phyloP scores from a whole-genome alignment of 2,888 invertebrate species.

The Platycheirus albimanus region DNA sequence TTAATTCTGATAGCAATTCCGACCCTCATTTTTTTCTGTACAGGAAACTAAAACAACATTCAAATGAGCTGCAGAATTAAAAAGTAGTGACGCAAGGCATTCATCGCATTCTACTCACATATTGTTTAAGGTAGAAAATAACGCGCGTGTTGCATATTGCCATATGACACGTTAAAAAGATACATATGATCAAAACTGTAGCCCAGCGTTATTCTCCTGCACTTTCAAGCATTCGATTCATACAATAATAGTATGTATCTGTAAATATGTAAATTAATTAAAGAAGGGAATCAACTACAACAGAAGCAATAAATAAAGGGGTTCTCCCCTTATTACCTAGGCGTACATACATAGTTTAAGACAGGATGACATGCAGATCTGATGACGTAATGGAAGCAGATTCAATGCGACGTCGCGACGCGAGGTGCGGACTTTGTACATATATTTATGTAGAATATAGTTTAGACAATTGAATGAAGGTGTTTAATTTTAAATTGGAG shows the following conservation, averaged over 20 bases:
- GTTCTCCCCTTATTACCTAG: conserved; percentile 43
- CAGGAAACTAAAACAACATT: conserved; percentile 60
- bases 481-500: conserved; percentile 10
- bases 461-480: conserved; percentile 44
- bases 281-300: conserved; percentile 36
- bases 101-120: conserved; percentile 7
- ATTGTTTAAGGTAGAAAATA: conserved; percentile 23
- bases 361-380: conserved; percentile 50
- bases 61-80: conserved; percentile 35
- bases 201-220: background rate
- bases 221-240: background rate
- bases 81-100: conserved; percentile 9
- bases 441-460: conserved; percentile 3
- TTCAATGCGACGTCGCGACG: background rate
- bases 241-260: background rate
- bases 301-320: conserved; percentile 29
- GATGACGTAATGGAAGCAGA: conserved; percentile 49
- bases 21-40: conserved; percentile 56
- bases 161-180: conserved; percentile 49
- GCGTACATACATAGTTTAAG: conserved; percentile 3
- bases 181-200: conserved; percentile 16
- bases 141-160: conserved; percentile 34
- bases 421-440: background rate
- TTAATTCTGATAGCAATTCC: conserved; percentile 39
- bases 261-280: conserved; percentile 54